A percentile compares a stretch with the other conserved stretches of the same genome.
Evolutionary conservation across 2,113 vertebrate species (phyloP).

Genomic region (Leptobrachium ailaonicum): DNA sequence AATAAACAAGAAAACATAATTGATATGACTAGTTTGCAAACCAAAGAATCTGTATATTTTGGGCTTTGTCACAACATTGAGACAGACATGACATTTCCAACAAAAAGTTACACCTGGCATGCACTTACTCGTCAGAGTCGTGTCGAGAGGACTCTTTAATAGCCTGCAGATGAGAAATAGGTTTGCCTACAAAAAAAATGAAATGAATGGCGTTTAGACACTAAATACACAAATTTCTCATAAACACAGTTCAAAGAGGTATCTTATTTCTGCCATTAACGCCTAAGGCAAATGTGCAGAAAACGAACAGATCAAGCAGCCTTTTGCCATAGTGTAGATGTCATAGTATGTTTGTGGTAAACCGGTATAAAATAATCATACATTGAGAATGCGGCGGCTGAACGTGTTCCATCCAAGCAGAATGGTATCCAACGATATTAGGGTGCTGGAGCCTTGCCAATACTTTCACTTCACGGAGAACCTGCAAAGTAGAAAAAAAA

Average conservation of each 20-base stretch:
- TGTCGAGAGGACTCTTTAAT: constrained; percentile 54
- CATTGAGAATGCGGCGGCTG: constrained; percentile 67
- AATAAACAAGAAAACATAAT: no score
- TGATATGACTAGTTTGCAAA: no score
- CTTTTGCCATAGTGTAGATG: no score
- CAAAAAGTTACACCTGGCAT: no score
- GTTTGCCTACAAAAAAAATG: constrained; percentile 52
- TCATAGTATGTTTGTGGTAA: no score
- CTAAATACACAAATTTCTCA: neutral
- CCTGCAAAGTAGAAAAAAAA: constrained; percentile 67
- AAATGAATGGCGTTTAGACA: constrained; percentile 31
- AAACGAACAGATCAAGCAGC: no score
- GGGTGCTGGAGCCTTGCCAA: constrained; percentile 89
- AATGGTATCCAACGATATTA: constrained; percentile 93
- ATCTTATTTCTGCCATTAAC: no score
- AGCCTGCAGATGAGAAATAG: constrained; percentile 56
- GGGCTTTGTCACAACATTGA: no score
- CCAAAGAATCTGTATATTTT: no score
- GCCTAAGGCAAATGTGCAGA: no score
- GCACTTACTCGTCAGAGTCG: constrained; percentile 57
- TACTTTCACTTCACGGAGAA: constrained; percentile 92
- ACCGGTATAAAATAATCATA: constrained; percentile 33
- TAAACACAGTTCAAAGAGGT: no score
- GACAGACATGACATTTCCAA: no score
- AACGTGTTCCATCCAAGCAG: constrained; percentile 95